Evolutionary conservation across 2,797 vertebrate genomes (phyloP), one percentile per base, ranked within the genome.

Genomic region (Cryptoblepharus egeriae): DNA sequence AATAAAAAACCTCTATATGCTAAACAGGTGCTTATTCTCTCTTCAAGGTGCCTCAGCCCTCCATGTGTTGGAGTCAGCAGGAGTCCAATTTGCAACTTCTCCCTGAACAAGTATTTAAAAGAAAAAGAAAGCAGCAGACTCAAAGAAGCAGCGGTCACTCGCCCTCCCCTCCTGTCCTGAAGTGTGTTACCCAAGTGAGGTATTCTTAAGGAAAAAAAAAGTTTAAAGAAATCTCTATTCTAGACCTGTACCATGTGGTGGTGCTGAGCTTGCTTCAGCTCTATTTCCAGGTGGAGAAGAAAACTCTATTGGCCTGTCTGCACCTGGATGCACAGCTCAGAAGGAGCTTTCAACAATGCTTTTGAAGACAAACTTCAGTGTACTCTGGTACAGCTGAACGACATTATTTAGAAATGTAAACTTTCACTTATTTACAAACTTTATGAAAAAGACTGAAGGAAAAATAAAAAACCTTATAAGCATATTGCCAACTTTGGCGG

Each of bases 151-250:
- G 93, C 93, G 94, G 95, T 94, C 93, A 93, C 91, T 84, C 93
- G 93, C 92, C 94, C 89, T 93, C 92, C n/a, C 91, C 92, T 93
- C 88, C 88, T 88, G 88, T 95, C 94, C 95, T 94, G 95, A 95
- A 95, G 93, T 71, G 93, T 92, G 92, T 93, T 94, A 94, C 92
- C 94, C 94, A 95, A 95, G 94, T 96, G 96, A 96, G 96, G 96
- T 96, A 96, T 96, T 95, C 94, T 92, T 88, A 90, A 87, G 71
- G 88, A 78, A 85, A 5, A 20, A 88, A 80, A 81, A 2, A 37
- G 75, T 37, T 82, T 61, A 75, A 42, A 90, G 80, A 5, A 89
- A 79, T 67, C 20, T 78, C 35, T 45, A 82, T 52, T 91, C 89
- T 83, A 86, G 89, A 87, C 86, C 91, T 85, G 82, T 69, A 61